Conservation (phyloP, 2,797 vertebrate genomes). For the Tapirus indicus region DNA sequence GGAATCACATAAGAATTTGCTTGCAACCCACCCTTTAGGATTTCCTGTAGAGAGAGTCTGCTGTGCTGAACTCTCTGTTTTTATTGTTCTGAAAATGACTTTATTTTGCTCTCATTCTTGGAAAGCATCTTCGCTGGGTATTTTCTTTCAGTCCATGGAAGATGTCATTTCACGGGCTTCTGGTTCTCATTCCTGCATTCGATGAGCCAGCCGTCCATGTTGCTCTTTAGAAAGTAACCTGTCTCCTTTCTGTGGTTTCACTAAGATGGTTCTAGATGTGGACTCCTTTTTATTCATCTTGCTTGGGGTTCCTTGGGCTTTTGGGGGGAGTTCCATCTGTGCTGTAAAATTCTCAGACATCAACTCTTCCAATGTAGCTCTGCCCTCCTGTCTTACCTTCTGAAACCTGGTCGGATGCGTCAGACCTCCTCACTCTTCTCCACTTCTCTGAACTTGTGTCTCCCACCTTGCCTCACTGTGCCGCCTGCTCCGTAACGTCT, state of each 20-base stretch:
- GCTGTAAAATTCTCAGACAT: neutral
- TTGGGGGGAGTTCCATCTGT: neutral
- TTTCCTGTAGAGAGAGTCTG: neutral
- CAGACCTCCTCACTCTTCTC: neutral
- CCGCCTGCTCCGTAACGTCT: accelerated
- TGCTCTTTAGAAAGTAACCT: neutral
- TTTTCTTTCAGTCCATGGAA: neutral
- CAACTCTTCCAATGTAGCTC: accelerated
- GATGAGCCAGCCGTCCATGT: accelerated
- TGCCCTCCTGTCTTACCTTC: neutral
- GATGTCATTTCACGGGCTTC: neutral
- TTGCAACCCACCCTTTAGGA: too few species aligned
- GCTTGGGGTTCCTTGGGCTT: neutral
- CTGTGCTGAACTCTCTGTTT: neutral
- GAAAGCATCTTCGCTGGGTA: neutral
- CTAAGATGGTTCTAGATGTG: accelerated
- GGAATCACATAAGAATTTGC: accelerated
- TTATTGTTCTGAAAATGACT: neutral
- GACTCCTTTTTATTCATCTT: accelerated
- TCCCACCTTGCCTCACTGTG: neutral
- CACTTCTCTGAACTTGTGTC: accelerated
- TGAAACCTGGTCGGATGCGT: neutral
- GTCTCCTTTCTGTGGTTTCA: neutral
- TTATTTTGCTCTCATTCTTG: neutral
- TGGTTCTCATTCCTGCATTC: neutral